phyloP scores from a whole-genome alignment of 2,888 invertebrate species.

The Muscina levida region DNA sequence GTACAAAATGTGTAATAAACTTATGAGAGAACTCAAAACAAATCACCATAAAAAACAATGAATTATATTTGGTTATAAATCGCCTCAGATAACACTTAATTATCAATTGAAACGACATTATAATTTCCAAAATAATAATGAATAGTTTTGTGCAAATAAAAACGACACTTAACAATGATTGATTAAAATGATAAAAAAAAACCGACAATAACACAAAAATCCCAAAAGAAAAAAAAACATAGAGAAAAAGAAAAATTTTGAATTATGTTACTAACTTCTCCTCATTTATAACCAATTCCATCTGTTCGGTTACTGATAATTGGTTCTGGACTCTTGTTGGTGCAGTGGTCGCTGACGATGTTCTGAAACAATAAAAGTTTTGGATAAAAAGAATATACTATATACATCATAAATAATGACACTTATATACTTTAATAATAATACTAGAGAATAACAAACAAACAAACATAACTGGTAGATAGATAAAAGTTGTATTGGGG shows the following conservation, averaged over 20 bases:
- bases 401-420: too few species aligned
- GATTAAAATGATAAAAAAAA: conserved; percentile 22
- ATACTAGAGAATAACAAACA: too few species aligned
- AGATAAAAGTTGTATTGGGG: too few species aligned
- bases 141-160: background rate
- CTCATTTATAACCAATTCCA: conserved; percentile 71
- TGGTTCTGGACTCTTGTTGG: conserved; percentile 39
- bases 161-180: conserved; percentile 16
- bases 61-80: too few species aligned
- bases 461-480: too few species aligned
- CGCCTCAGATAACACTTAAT: too few species aligned
- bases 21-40: too few species aligned
- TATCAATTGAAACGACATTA: too few species aligned
- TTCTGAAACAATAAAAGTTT: conserved; percentile 55
- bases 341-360: conserved; percentile 49
- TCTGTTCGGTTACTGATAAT: conserved; percentile 61
- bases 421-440: too few species aligned
- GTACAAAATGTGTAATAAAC: too few species aligned
- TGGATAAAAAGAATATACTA: too few species aligned
- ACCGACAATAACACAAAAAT: conserved; percentile 20
- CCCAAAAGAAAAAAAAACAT: conserved; percentile 8
- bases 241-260: conserved; percentile 15
- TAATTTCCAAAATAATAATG: background rate
- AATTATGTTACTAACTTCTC: conserved; percentile 70
- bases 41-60: too few species aligned